Base-by-base conservation (phyloP, 2,797 vertebrate genomes). In the Paramormyrops hopkinsi region DNA sequence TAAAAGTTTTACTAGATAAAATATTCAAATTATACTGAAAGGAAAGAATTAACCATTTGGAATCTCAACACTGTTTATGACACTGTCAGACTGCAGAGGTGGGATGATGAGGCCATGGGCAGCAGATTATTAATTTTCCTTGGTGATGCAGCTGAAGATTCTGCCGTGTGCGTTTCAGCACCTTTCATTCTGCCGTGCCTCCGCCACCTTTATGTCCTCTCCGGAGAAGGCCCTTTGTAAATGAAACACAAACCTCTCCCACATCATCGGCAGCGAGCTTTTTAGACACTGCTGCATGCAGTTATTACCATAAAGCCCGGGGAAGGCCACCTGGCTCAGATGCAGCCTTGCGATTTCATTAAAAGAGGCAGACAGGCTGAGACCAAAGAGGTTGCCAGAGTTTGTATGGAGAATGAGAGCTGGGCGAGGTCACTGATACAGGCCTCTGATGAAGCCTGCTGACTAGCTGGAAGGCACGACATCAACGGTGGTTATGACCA, bases 351-450 rank as follows among this genome's bases (percentile, higher is more conserved):
- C 22, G 19, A 50, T 48, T 85, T 51, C 82, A 85, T 85, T 48
- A 85, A 85, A 51, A 85, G 44, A 51, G 17, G 46, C 82, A 85
- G 82, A 85, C 82, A 85, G 82, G 82, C 48, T 48, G 48, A 85
- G 82, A 46, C 82, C 82, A 85, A n/a, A 22, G 11, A 84, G 82
- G 82, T 50, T 84, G 82, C 79, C 37, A 41, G 44, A 83, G 44
- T 22, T 4, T 83, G n/a, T 46, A 9, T 44, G 82, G 19, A 48
- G 82, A 84, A 50, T 84, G 82, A 84, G 44, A 41, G 46, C n/a
- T 0, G 41, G 82, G 22, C 7, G 2, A 84, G 46, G 82, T 22
- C 82, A 48, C 82, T 14, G 37, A 8, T 9, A 84, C 17, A 84
- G 29, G n/a, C 22, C 12, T 41, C 33, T 44, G 33, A 59, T 41